Conservation (phyloP, 2,113 vertebrate genomes). For the Eonycteris spelaea region DNA sequence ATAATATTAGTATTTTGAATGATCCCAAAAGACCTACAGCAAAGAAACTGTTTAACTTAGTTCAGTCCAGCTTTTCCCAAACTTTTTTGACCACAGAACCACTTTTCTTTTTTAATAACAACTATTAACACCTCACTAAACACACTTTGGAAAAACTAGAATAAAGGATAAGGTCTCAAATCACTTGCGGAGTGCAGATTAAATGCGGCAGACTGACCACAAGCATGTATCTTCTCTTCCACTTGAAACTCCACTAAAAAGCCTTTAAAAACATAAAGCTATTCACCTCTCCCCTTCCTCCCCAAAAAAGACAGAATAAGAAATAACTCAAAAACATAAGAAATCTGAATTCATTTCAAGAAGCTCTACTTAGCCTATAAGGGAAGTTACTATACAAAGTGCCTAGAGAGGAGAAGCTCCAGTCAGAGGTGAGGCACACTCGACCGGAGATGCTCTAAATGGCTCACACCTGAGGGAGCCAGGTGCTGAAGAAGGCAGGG, state of each 20-base stretch:
- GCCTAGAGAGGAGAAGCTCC: not conserved
- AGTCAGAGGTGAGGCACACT: fast-evolving
- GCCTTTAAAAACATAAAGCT: not conserved
- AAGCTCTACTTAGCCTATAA: not conserved
- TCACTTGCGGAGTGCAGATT: not conserved
- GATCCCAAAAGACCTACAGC: not conserved
- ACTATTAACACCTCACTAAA: not conserved
- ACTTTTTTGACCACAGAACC: not conserved
- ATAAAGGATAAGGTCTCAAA: not conserved
- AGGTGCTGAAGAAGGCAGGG: not conserved
- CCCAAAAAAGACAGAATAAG: not conserved
- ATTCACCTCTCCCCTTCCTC: not conserved
- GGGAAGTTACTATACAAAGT: not conserved
- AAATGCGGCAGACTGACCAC: not conserved
- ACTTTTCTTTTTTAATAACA: not conserved
- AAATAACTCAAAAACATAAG: not conserved
- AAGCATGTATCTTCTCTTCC: slow-evolving; percentile 21
- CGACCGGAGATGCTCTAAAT: not conserved
- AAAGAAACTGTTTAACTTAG: not conserved
- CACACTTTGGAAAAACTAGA: not conserved
- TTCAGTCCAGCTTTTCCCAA: not conserved
- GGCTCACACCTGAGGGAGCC: not conserved
- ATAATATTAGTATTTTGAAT: not conserved
- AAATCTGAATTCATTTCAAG: slow-evolving; percentile 14
- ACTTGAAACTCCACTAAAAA: not conserved